Evolutionary conservation across 2,888 invertebrate species (phyloP).

Genomic region (Gortyna flavago): DNA sequence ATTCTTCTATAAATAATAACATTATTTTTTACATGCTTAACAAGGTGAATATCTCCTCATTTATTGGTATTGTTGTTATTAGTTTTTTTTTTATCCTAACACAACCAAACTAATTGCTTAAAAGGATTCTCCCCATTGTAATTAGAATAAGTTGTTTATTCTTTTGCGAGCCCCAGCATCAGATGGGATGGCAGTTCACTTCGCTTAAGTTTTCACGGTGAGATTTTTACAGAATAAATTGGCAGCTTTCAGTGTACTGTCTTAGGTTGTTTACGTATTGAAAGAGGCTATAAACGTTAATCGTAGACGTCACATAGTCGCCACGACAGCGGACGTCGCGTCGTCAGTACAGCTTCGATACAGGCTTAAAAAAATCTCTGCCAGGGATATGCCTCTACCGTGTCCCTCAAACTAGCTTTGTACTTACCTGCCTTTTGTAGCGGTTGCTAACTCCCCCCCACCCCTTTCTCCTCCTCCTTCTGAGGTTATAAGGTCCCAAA

Average conservation of each 20-base stretch:
- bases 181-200: too few species aligned
- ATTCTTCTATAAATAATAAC: not conserved
- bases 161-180: too few species aligned
- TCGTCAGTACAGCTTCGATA: not conserved
- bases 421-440: not conserved
- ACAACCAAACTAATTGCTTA: too few species aligned
- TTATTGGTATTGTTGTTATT: not conserved
- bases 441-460: too few species aligned
- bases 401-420: not conserved
- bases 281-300: not conserved
- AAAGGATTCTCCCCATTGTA: too few species aligned
- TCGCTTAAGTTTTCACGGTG: too few species aligned
- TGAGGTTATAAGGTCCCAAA: not conserved
- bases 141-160: too few species aligned
- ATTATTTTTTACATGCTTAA: not conserved
- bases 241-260: not conserved
- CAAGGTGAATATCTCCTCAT: not conserved
- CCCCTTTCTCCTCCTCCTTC: not conserved
- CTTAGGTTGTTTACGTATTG: not conserved
- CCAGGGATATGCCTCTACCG: not conserved
- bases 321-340: not conserved
- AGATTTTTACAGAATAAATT: not conserved
- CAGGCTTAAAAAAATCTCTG: not conserved
- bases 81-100: too few species aligned
- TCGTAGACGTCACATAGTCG: not conserved